Base-by-base conservation (phyloP, 2,888 invertebrate species). In the Ctenicera cuprea region DNA sequence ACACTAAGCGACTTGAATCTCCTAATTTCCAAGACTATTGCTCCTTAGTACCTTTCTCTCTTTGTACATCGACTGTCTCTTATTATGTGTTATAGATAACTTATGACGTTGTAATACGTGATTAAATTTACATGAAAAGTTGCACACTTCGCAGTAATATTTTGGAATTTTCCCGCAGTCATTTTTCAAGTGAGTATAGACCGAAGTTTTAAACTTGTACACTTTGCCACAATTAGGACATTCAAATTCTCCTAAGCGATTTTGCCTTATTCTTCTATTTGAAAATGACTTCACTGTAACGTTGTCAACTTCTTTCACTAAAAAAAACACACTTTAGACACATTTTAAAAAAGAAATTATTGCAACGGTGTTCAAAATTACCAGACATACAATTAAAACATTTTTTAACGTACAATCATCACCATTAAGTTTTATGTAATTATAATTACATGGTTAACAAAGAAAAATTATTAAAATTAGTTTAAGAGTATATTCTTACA, bases 81-180 rank as follows among this genome's bases (percentile, higher is more conserved):
- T 67, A 1, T 7, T 7, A 22, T 57, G 57, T 3, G 67, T 18
- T 7, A 65, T 11, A 0, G 65, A 50, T 7, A 52, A 8, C 5
- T 50, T 50, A 22, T 65, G 65, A n/a, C 65, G 14, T 33, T 65
- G 65, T 20, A 65, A 16, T 4, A 65, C 37, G n/a, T 65, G 65
- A 12, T 50, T 26, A 50, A 33, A 65, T 22, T 65, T 65, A 14
- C 65, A 65, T 8, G 45, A 12, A 52, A 65, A 65, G n/a, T 63
- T 14, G 16, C 54, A 66, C 11, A 38, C 7, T 54, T 52, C 14
- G 20, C 66, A 66, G 9, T 37, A 26, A 22, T 48, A 66, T 14
- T 52, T 30, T 1, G 66, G 66, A 7, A 48, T 22, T 11, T 30
- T n/a, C 4, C 54, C 66, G n/a, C 66, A 66, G 12, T 66, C 66